These are phyloP conservation scores for Nicator chloris DNA, from an alignment of 2,113 vertebrate species.

Conservation along the genomic window DNA sequence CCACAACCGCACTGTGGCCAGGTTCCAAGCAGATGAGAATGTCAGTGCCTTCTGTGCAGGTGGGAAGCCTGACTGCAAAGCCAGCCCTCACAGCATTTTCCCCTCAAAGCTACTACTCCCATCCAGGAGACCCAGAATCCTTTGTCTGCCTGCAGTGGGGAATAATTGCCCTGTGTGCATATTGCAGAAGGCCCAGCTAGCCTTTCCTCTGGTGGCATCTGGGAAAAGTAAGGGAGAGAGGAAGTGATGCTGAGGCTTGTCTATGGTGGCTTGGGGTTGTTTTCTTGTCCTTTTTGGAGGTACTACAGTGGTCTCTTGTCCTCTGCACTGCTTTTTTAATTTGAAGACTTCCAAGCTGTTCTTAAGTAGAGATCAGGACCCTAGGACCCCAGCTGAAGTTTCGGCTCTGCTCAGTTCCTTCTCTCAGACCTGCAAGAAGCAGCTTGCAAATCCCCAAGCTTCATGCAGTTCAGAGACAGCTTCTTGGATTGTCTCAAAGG, in stretches of 20 bases:
- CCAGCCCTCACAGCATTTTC: neutral
- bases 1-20: constrained; percentile 88
- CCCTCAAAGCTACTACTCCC: neutral
- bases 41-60: constrained; percentile 97
- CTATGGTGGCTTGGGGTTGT: neutral
- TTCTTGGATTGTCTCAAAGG: neutral
- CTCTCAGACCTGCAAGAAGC: neutral
- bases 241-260: neutral
- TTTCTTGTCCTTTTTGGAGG: neutral
- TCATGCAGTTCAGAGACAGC: neutral
- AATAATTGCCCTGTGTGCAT: neutral
- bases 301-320: neutral
- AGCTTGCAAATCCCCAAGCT: neutral
- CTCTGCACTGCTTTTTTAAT: neutral
- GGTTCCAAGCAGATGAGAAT: constrained; percentile 97
- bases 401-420: neutral
- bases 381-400: neutral
- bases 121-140: neutral
- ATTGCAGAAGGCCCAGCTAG: neutral
- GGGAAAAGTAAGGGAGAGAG: neutral
- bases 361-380: neutral
- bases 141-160: neutral
- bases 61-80: constrained; percentile 48
- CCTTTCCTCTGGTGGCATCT: neutral
- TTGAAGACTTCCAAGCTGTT: neutral